phyloP scores from a whole-genome alignment of 2,797 vertebrate genomes.

The Streptopelia turtur region DNA sequence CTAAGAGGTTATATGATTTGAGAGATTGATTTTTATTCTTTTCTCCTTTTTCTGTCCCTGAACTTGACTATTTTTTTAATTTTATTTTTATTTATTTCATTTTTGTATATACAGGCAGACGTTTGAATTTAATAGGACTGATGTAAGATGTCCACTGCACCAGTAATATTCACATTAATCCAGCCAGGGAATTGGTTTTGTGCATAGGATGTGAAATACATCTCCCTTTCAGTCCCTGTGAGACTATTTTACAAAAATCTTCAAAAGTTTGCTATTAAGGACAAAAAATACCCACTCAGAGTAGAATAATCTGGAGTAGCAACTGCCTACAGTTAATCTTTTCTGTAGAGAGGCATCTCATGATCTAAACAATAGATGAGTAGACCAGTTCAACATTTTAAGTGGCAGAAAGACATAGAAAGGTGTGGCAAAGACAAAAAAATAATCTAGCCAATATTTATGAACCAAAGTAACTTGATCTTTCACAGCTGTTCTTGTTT shows the following conservation, averaged over 20 bases:
- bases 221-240: slow-evolving; percentile 63
- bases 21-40: slow-evolving; percentile 67
- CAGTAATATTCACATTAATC: slow-evolving; percentile 79
- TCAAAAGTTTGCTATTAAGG: slow-evolving; percentile 69
- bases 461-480: background rate
- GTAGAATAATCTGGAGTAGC: slow-evolving; percentile 67
- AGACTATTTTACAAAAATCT: slow-evolving; percentile 74
- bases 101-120: slow-evolving; percentile 66
- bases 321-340: slow-evolving; percentile 53
- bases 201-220: slow-evolving; percentile 73
- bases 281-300: slow-evolving; percentile 57
- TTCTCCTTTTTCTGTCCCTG: slow-evolving; percentile 13
- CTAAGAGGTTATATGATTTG: slow-evolving; percentile 73
- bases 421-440: background rate
- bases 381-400: slow-evolving; percentile 38
- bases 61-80: slow-evolving; percentile 26
- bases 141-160: slow-evolving; percentile 59
- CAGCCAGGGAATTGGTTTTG: slow-evolving; percentile 75
- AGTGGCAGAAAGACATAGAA: background rate
- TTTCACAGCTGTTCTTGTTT: background rate
- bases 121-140: slow-evolving; percentile 74
- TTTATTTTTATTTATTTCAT: slow-evolving; percentile 38
- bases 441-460: background rate
- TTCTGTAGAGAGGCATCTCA: slow-evolving; percentile 44
- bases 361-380: slow-evolving; percentile 45